Base-by-base conservation (phyloP, 2,113 vertebrate species). In the Nyctibius bracteatus region DNA sequence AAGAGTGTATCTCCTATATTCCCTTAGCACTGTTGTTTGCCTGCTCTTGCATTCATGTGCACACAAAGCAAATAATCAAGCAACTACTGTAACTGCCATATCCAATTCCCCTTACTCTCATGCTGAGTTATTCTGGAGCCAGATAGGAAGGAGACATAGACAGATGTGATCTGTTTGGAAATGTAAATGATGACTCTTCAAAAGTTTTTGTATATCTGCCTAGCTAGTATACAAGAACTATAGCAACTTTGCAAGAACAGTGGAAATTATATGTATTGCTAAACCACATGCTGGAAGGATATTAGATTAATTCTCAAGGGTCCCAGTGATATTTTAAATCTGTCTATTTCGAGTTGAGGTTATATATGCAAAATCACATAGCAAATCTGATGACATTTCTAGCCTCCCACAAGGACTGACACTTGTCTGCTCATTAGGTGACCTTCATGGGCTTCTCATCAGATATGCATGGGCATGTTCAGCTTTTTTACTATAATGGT, bases 301-400 rank as follows among this genome's bases (percentile, higher is more conserved):
- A 77, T 54, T 57, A 85, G 30, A 55, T 51, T 65, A 83, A 96
- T 82, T 90, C 71, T 73, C 30, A 1, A 62, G 90, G 62, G 81
- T 47, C 30, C 15, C 37, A 72, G 22, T 79, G 89, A 59, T 81
- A 95, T 82, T 96, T 90, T 71, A 73, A 23, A 72, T 49, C 33
- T 25, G 5, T 62, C 59, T 95, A 54, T 92, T 92, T 83, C 31
- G 13, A 90, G 68, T 49, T 73, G 37, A 92, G 39, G 6, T 94
- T 93, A 87, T 52, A 65, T 43, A 92, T 88, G 62, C 82, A 96
- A 94, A 96, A 88, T 80, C 67, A 70, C 33, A 22, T 41, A 44
- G 65, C 46, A 58, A 86, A 94, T 77, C 41, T 78, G 52, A 59
- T 92, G 72, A 59, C 67, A 89, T 89, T 89, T 92, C 57, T 71